phyloP scores from a whole-genome alignment of 2,888 invertebrate species.

The Abscondita cerata region DNA sequence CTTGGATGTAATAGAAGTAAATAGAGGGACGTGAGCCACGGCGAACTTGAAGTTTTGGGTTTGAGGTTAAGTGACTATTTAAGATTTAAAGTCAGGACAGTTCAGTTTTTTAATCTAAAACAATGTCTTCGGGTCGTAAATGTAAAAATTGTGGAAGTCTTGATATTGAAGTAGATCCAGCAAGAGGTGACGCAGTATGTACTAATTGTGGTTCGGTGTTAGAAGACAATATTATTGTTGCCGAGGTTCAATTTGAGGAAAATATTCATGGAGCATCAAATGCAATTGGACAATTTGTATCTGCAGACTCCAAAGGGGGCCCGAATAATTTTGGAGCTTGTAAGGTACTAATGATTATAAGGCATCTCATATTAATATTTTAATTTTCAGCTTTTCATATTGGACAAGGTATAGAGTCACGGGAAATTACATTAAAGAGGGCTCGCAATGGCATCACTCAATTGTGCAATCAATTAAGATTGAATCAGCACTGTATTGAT shows the following conservation, averaged over 20 bases:
- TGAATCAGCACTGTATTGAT: constrained; percentile 92
- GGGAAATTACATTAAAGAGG: constrained; percentile 90
- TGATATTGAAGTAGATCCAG: constrained; percentile 93
- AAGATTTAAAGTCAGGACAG: too few relatives aligned
- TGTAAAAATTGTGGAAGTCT: constrained; percentile 88
- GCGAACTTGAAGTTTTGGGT: not conserved
- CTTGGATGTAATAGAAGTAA: too few relatives aligned
- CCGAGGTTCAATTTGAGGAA: constrained; percentile 96
- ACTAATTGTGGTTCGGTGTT: constrained; percentile 95
- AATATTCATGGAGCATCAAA: constrained; percentile 85
- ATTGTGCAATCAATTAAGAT: constrained; percentile 84
- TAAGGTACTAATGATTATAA: constrained; percentile 47
- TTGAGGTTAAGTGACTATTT: not conserved
- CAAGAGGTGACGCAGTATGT: constrained; percentile 95
- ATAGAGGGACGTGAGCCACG: not conserved
- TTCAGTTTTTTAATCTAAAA: constrained; percentile 17
- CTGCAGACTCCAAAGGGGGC: constrained; percentile 86
- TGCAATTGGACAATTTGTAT: constrained; percentile 93
- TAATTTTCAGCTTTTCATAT: constrained; percentile 72
- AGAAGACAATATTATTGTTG: constrained; percentile 95
- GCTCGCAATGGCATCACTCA: constrained; percentile 85
- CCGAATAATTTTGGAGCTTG: constrained; percentile 81
- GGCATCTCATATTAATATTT: not conserved
- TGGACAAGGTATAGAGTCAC: constrained; percentile 85
- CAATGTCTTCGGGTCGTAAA: constrained; percentile 71